Evolutionary conservation across 1,140 invertebrate species (phyloP).

Genomic region (Antheraea pernyi): DNA sequence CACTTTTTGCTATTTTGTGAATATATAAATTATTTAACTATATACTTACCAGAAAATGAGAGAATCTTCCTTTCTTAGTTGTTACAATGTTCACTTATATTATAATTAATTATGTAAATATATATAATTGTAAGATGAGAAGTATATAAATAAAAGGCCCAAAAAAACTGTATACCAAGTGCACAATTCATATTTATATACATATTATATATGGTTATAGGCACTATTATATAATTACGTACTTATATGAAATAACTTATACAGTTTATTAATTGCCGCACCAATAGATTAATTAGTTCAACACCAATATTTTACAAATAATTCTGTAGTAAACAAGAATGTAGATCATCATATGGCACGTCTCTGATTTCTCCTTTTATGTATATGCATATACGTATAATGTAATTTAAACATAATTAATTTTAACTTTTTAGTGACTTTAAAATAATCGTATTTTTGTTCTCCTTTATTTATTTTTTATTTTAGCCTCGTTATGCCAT

Average conservation of each 20-base stretch:
- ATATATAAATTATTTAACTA: conserved; percentile 28
- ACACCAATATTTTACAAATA: conserved; percentile 34
- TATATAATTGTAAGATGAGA: conserved; percentile 43
- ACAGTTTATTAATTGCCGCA: conserved; percentile 42
- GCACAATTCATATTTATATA: conserved; percentile 67
- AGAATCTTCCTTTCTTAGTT: conserved; percentile 41
- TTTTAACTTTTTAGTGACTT: background rate
- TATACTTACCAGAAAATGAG: conserved; percentile 47
- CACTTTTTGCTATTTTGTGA: conserved; percentile 75
- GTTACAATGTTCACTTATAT: conserved; percentile 16
- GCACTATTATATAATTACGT: conserved; percentile 22
- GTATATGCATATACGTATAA: background rate
- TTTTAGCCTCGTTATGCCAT: background rate
- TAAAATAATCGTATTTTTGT: background rate
- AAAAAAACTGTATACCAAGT: conserved; percentile 70
- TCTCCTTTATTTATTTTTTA: background rate
- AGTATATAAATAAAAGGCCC: conserved; percentile 63
- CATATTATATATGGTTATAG: conserved; percentile 28
- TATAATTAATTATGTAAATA: conserved; percentile 7
- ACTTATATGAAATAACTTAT: conserved; percentile 27
- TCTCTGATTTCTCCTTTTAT: background rate
- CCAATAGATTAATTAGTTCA: conserved; percentile 52
- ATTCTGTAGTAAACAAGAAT: background rate
- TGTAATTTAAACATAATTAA: background rate
- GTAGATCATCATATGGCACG: background rate